Evolutionary conservation across 1,140 invertebrate species (phyloP), one percentile per base, ranked within the genome.

Genomic region (Drosophila sp.): DNA sequence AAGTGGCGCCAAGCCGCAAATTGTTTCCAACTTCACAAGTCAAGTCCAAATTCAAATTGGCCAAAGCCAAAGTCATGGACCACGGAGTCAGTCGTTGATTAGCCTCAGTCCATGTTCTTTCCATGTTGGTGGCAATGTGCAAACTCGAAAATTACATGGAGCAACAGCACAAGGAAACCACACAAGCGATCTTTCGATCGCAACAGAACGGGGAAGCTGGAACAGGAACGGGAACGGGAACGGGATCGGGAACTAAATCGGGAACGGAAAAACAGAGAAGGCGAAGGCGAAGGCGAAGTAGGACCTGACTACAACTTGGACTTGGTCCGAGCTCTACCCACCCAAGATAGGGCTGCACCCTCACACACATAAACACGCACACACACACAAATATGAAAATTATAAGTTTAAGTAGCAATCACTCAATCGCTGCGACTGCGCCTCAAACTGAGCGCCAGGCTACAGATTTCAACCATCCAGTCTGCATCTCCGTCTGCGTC

Each of bases 361-460:
- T 74, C 73, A 71, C 58, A 70, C 48, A 64, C 34, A 51, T 2
- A 21, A 1, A 21, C 34, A 53, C 41, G 41, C 18, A 67, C 36
- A 80, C 45, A 82, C 64, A 83, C 34, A 73, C 77, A 91, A 91
- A 91, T 91, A 91, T 91, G 90, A 91, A 91, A 91, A 91, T 91
- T 91, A 91, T 91, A 91, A 91, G 90, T 91, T 91, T 91, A 87
- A 89, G 87, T 91, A 91, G 87, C 90, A 91, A 91, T 91, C 90
- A 91, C 90, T 91, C 90, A 91, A 91, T 91, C 90, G 90, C 78
- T 83, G 84, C 70, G 76, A 66, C 76, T 72, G 67, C 67, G 76
- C 59, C 65, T 70, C 64, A 63, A 62, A 61, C 58, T 46, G 43
- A 50, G 62, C 45, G 63, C 40, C 51, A 40, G 63, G 29, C 58